These are phyloP conservation scores for Panthera leo DNA, from an alignment of 2,113 vertebrate species.

Conservation along the genomic window DNA sequence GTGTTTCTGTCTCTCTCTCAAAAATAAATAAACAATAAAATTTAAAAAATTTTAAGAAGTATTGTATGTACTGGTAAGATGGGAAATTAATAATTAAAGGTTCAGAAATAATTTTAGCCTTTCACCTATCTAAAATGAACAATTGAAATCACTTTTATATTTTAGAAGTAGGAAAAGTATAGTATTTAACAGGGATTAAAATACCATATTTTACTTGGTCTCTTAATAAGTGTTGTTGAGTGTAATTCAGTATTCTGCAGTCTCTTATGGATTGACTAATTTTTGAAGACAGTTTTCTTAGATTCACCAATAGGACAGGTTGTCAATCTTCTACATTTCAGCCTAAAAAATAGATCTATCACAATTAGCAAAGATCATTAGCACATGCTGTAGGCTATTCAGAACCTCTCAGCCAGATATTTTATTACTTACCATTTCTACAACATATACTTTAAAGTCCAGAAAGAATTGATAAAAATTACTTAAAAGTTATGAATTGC, in stretches of 20 bases:
- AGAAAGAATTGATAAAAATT: neutral
- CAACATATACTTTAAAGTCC: neutral
- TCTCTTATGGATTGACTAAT: neutral
- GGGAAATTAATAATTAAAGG: conserved; percentile 18
- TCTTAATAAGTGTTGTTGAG: neutral
- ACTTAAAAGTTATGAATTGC: neutral
- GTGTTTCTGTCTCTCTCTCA: too few relatives aligned
- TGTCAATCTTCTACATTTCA: neutral
- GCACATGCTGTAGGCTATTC: neutral
- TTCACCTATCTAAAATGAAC: conserved; percentile 25
- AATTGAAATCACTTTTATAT: conserved; percentile 2
- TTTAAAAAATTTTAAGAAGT: neutral
- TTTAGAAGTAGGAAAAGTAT: conserved; percentile 1
- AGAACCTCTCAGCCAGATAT: neutral
- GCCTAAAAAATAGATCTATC: neutral
- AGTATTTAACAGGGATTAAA: neutral
- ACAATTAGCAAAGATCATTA: conserved; percentile 36
- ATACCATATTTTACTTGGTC: neutral
- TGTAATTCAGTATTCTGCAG: neutral
- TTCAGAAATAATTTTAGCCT: neutral
- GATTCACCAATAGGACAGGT: conserved; percentile 26
- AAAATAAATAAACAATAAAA: neutral
- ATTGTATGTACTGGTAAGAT: neutral
- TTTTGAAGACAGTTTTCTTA: conserved; percentile 47
- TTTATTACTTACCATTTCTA: conserved; percentile 39